Conservation (phyloP, 2,113 vertebrate species). For the Lagopus leucura region DNA sequence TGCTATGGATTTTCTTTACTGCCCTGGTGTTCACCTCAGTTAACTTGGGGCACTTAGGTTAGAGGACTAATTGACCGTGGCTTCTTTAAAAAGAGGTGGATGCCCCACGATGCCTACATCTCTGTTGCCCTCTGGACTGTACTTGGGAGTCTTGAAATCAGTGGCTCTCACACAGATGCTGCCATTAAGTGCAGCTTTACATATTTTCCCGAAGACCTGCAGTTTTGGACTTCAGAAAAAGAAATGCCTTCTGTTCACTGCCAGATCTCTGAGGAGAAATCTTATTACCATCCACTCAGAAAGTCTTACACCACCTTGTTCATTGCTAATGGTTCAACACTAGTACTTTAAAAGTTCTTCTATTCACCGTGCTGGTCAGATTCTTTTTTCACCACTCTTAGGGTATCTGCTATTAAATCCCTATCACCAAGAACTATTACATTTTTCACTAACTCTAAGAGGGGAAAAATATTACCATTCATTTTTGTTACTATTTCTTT, state of each 20-base stretch:
- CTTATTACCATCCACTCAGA: background rate
- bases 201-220: background rate
- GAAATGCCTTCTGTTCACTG: background rate
- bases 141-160: background rate
- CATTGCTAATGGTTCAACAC: background rate
- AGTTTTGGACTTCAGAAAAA: background rate
- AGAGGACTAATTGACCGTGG: background rate
- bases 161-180: background rate
- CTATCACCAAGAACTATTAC: conserved; percentile 44
- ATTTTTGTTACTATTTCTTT: conserved; percentile 72
- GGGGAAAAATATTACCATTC: conserved; percentile 60
- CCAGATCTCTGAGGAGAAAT: background rate
- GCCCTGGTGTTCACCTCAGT: background rate
- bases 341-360: background rate
- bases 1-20: background rate
- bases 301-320: background rate
- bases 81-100: background rate
- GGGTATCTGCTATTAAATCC: conserved; percentile 67
- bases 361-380: background rate
- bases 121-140: background rate
- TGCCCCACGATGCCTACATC: accelerated
- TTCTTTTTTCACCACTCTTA: background rate
- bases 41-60: too few relatives aligned
- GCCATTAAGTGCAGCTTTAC: accelerated
- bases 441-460: conserved; percentile 60